A percentile compares a stretch with the other conserved stretches of the same genome.
phyloP scores from a whole-genome alignment of 2,113 vertebrate genomes.

The Chaetura pelagica region DNA sequence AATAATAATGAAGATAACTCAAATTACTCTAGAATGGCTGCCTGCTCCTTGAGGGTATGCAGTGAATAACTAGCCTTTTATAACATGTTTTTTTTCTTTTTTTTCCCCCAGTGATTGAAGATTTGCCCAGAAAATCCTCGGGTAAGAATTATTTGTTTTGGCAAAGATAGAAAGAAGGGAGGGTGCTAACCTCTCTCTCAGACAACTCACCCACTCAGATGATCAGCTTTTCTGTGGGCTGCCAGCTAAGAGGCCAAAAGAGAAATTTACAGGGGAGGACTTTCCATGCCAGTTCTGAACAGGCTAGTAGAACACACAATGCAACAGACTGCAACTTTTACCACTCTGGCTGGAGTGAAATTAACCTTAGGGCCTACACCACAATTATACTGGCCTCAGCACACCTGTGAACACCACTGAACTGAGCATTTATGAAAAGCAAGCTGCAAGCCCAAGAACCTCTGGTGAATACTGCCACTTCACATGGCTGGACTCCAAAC shows the following conservation, averaged over 20 bases:
- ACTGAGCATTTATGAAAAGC: not conserved
- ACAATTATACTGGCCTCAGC: not conserved
- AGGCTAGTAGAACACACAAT: not conserved
- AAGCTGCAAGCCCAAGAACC: not conserved
- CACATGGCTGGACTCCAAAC: not conserved
- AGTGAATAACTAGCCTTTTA: constrained; percentile 50
- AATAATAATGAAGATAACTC: constrained; percentile 64
- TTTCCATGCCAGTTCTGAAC: not conserved
- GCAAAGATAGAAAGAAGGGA: not conserved
- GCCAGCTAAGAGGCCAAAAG: not conserved
- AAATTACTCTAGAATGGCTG: constrained; percentile 52
- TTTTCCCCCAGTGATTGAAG: not conserved
- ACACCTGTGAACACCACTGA: not conserved
- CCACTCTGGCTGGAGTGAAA: not conserved
- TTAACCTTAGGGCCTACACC: not conserved
- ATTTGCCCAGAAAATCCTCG: constrained; percentile 26
- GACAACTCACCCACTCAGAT: not conserved
- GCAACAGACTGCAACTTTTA: not conserved
- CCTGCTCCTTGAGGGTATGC: constrained; percentile 37
- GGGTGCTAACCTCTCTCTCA: not conserved
- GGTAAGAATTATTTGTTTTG: constrained; percentile 36
- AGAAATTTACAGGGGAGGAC: not conserved
- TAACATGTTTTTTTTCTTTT: not conserved
- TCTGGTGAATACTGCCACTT: not conserved
- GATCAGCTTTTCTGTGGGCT: not conserved